Base-by-base conservation (phyloP, 2,797 vertebrate species). In the Salmo trutta region DNA sequence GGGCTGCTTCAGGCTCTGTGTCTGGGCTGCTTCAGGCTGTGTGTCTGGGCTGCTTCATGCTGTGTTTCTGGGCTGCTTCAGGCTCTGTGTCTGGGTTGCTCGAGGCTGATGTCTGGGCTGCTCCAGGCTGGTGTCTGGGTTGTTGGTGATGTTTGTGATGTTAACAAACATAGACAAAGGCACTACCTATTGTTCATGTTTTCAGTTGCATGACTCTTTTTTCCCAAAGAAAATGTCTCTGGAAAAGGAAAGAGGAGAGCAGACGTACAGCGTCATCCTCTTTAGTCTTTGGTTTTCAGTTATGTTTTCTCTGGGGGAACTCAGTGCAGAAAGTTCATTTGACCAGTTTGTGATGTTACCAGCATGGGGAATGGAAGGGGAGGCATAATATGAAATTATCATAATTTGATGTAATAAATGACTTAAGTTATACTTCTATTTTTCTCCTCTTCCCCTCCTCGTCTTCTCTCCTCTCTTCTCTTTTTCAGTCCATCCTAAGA, bases 401-500 rank as follows among this genome's bases (percentile, higher is more conserved):
- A 71, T 51, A 54, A 24, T 2, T 36, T 71, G 14, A 31, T 53
- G 6, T 59, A 47, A 47, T 47, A 47, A 47, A 2, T 47, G 41
- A 47, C 16, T 59, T 21, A 7, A n/a, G 19, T 15, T 29, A 5
- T 27, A 5, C 14, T 66, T 27, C 1, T 65, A 3, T 65, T 27
- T 21, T 24, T 21, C 12, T 59, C 7, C 54, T 19, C n/a, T 59
- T 59, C 2, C 19, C 84, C 75, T 75, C 29, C 78, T 79, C 65
- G 5, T 78, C 77, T 74, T 78, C 70, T 70, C 47, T 47, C 16
- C 51, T 53, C 24, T 71, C 56, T 73, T 59, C 62, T 27, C 27
- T 21, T 64, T n/a, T 84, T 75, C 86, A 95, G 94, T 94, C 77
- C 94, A 95, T 85, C 90, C 93, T 1, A 92, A 92, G 86, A 94